Evolutionary conservation across 2,888 invertebrate species (phyloP), one percentile per base, ranked within the genome.

Genomic region (Phasia obesa): DNA sequence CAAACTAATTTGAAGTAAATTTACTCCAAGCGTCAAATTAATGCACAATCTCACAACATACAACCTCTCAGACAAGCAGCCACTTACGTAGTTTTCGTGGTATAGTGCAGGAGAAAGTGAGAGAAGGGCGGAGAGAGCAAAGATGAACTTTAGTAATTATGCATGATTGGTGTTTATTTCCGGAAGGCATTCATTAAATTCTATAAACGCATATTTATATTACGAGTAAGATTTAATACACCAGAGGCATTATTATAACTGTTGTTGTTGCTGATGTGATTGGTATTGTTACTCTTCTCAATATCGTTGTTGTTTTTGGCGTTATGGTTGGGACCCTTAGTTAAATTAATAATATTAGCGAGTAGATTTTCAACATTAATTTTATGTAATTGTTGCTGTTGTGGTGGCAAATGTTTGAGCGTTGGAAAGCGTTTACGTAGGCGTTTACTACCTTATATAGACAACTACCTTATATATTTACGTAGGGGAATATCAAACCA

Each of bases 161-260:
- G 69, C 13, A 79, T 53, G 64, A 82, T 76, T 55, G 82, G 78
- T 79, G 84, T 82, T 84, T 82, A 76, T 53, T 70, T 74, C 84
- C 84, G 64, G 35, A 64, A 81, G 84, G 75, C 84, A 82, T 80
- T 84, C 79, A 84, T 82, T 82, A 82, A 57, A 27, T 71, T 79
- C 64, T 77, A 64, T 17, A 79, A 71, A 65, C 69, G 79, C 64
- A 44, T 57, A 49, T 67, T 79, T 44, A 79, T 53, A 60, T 80
- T 83, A n/a, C n/a, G n/a, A n/a, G n/a, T n/a, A 27, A 79, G 49
- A 60, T 71, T 83, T 42, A 59, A 69, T 57, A 69, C 44, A 47
- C 78, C 35, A 9, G 64, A 23, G 64, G 76, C 57, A 31, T 49
- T 44, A 38, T 47, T 62, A 44, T 31, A 55, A 38, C 60, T 47